A percentile compares a stretch with the other conserved stretches of the same genome.
Evolutionary conservation across 2,113 vertebrate species (phyloP).

Genomic region (Oryzias melastigma): DNA sequence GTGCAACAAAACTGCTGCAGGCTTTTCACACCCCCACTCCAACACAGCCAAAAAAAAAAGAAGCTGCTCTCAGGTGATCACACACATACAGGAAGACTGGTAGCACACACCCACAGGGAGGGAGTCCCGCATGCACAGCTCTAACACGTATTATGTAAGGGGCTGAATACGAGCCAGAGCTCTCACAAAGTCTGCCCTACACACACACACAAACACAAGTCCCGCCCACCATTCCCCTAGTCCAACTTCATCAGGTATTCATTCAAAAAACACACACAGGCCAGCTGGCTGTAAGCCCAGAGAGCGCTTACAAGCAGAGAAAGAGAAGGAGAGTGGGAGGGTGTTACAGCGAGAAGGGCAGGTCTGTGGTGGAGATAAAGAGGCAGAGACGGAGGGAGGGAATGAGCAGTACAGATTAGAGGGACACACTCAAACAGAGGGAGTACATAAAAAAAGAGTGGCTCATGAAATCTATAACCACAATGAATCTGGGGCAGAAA

Average conservation of each 20-base stretch:
- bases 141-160: conserved; percentile 76
- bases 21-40: conserved; percentile 25
- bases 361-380: conserved; percentile 44
- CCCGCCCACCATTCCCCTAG: conserved; percentile 75
- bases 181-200: conserved; percentile 59
- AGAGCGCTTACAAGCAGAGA: conserved; percentile 66
- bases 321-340: conserved; percentile 48
- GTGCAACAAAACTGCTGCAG: conserved; percentile 47
- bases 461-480: conserved; percentile 34
- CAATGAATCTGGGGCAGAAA: background rate
- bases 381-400: conserved; percentile 34
- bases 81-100: conserved; percentile 44
- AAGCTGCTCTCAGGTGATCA: conserved; percentile 59
- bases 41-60: conserved; percentile 44
- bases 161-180: conserved; percentile 77
- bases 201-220: conserved; percentile 49
- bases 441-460: conserved; percentile 25
- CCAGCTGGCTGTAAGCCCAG: conserved; percentile 77
- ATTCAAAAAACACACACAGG: conserved; percentile 83
- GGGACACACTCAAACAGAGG: conserved; percentile 20
- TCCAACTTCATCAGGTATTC: conserved; percentile 92
- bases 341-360: conserved; percentile 57
- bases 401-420: conserved; percentile 50
- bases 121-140: conserved; percentile 73
- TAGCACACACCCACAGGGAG: conserved; percentile 68